Percentiles rank a stretch among this genome's conserved stretches.
Conservation (phyloP, 2,113 vertebrate species). For the Talpa occidentalis region DNA sequence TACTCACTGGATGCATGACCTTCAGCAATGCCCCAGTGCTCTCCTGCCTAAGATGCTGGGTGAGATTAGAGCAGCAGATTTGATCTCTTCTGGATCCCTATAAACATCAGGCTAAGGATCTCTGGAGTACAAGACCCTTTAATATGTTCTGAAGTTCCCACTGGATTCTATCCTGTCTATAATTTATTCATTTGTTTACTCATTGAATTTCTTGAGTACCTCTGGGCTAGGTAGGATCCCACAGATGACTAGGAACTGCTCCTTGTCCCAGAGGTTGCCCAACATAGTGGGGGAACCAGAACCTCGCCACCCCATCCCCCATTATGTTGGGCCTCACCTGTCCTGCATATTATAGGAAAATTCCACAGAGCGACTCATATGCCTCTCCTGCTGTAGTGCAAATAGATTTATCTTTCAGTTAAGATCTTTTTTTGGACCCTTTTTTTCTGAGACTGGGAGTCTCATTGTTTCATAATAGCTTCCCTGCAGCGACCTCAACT, state of each 20-base stretch:
- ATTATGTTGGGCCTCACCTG: neutral
- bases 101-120: neutral
- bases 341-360: slow-evolving; percentile 35
- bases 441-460: slow-evolving; percentile 69
- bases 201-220: neutral
- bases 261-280: neutral
- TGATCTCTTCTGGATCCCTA: neutral
- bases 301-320: neutral
- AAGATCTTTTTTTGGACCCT: slow-evolving; percentile 65
- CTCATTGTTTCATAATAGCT: slow-evolving; percentile 69
- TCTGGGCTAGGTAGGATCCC: neutral
- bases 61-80: neutral
- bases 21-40: neutral
- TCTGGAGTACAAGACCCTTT: neutral
- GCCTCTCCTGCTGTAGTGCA: slow-evolving; percentile 5
- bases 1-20: neutral
- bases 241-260: neutral
- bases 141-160: neutral
- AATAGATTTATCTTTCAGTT: slow-evolving; percentile 68
- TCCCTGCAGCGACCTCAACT: slow-evolving; percentile 64
- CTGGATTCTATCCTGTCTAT: neutral
- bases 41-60: neutral
- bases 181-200: neutral
- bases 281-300: neutral
- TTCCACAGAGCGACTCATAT: slow-evolving; percentile 41